Evolutionary conservation across 2,888 invertebrate species (phyloP).

Genomic region (Branchellion lobata): DNA sequence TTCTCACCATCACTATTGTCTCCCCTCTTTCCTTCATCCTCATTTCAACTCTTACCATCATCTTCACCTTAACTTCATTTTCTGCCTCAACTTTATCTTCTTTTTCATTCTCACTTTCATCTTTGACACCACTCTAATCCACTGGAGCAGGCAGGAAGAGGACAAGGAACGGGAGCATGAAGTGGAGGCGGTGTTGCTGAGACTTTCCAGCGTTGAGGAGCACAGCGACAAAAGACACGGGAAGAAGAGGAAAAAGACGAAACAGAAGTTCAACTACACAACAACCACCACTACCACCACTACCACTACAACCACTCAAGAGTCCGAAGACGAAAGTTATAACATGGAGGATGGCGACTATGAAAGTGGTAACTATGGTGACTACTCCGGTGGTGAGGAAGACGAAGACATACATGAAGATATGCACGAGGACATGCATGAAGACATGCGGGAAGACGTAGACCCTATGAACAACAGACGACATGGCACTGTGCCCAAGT

Average conservation of each 20-base stretch:
- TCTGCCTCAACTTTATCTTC: too few species aligned
- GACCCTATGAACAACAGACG: too few species aligned
- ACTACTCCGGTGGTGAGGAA: neutral
- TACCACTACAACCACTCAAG: neutral
- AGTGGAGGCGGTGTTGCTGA: neutral
- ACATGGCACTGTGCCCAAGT: too few species aligned
- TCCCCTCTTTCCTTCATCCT: too few species aligned
- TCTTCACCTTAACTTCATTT: too few species aligned
- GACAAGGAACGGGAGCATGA: neutral
- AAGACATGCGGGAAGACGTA: too few species aligned
- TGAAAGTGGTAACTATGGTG: neutral
- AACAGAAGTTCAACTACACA: too few species aligned
- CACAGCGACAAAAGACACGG: neutral
- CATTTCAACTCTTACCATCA: too few species aligned
- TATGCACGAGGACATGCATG: neutral
- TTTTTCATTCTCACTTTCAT: too few species aligned
- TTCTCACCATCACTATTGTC: too few species aligned
- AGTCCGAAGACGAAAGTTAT: neutral
- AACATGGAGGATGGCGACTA: neutral
- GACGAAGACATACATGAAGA: neutral
- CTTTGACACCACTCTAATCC: too few species aligned
- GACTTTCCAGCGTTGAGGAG: neutral
- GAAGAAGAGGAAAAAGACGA: neutral
- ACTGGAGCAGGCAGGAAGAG: too few species aligned
- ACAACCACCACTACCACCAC: constrained; percentile 2